Evolutionary conservation across 2,888 invertebrate genomes (phyloP), one percentile per base, ranked within the genome.

Genomic region (Punctoribates punctum): DNA sequence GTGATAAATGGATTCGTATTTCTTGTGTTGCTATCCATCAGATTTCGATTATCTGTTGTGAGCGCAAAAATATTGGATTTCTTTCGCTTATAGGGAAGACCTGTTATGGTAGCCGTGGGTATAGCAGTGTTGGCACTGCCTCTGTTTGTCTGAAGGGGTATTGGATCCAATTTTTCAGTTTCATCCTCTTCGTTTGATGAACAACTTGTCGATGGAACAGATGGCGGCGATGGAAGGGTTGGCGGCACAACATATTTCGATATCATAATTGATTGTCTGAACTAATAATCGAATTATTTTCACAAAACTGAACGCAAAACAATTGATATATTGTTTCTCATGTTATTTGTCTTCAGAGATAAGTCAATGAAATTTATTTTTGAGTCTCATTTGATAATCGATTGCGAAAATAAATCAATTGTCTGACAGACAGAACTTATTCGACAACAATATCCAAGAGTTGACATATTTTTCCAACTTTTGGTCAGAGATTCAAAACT

Each of bases 41-140:
- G 27, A 62, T 29, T 20, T 11, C 23, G 1, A 29, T 60, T 65
- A 42, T 38, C 70, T 23, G 70, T 13, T 5, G 70, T 70, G n/a
- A 70, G 23, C 38, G 70, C 38, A 70, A 70, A 70, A 8, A 70
- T 46, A 70, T 70, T 70, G 46, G 70, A 70, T 23, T 70, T 70
- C n/a, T 70, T 70, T 4, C 70, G 13, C 23, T 70, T 70, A 46
- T 70, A 70, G 3, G 70, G 70, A 38, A 70, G 70, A 46, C 70
- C 70, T 70, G 38, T 70, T 46, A 70, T 46, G 3, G 70, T 70
- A 6, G 70, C 70, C 15, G 70, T 42, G 6, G 70, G 70, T 46
- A 46, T 46, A 46, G 46, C 23, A 5, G n/a, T 38, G 20, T 6
- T n/a, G 6, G 20, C 20, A 20, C n/a, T 20, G 3, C n/a, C n/a